Evolutionary conservation across 2,888 invertebrate species (phyloP), one percentile per base, ranked within the genome.

Genomic region (Andricus curvator): DNA sequence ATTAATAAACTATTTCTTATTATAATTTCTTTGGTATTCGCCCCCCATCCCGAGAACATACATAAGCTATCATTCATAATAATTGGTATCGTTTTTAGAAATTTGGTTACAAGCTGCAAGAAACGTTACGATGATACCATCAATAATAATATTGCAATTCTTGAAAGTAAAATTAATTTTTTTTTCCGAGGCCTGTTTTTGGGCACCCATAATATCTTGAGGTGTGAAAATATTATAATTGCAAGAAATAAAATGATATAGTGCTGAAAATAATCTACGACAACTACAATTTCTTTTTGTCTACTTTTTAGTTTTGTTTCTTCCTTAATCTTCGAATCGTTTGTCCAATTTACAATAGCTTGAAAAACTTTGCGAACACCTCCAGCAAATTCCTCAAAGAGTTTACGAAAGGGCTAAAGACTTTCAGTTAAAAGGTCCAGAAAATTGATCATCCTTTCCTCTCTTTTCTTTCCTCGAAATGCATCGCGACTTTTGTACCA

Each of bases 401-500:
- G 74, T 60, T 60, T 37, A 56, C 33, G 56, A 37, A 70, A 74
- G 56, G 74, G 56, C 33, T 37, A 60, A 70, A 51, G 20, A 17
- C 17, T 6, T 51, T 33, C 29, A 51, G 25, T 70, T 37, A 20
- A 67, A 22, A 13, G n/a, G 13, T 67, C 22, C 22, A 41, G 67
- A 67, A 41, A 44, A 67, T 67, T 22, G 41, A 0, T 67, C 41
- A 67, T 44, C 13, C 56, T 33, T 37, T 74, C 15, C 56, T 56
- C 56, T 74, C 60, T 74, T 74, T 74, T 74, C 56, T 60, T 74
- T 22, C 13, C 56, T 56, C 33, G n/a, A 60, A 74, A 74, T 22
- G 33, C 22, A 56, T 56, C 74, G 22, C 56, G 74, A 74, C 37
- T 74, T 74, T 74, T 4, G 37, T 56, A 33, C 74, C 13, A 56